Evolutionary conservation across 2,888 invertebrate genomes (phyloP).

Genomic region (Drosophila fungiperda): DNA sequence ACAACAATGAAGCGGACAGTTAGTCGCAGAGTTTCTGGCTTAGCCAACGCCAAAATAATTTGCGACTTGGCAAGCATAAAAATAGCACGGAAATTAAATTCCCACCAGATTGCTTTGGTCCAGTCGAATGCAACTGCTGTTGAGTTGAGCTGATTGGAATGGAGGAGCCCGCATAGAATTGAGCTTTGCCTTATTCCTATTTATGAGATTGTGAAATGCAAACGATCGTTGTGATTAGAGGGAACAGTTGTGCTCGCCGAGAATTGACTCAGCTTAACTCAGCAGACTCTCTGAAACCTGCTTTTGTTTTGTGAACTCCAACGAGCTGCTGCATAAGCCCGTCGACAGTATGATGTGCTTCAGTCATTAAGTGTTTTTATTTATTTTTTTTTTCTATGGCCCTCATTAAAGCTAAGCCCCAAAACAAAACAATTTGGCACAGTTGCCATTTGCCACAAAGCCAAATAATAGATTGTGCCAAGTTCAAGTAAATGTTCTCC

Average conservation of each 20-base stretch:
- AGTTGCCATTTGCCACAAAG: constrained; percentile 48
- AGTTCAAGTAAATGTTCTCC: constrained; percentile 30
- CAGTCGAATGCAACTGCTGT: constrained; percentile 40
- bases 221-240: constrained; percentile 52
- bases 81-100: constrained; percentile 57
- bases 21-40: constrained; percentile 24
- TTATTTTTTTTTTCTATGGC: constrained; percentile 49
- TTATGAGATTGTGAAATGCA: constrained; percentile 74
- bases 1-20: constrained; percentile 5
- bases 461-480: constrained; percentile 38
- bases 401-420: constrained; percentile 68
- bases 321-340: constrained; percentile 46
- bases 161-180: constrained; percentile 41
- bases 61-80: constrained; percentile 43
- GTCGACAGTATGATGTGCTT: constrained; percentile 60
- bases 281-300: not conserved
- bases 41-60: constrained; percentile 55
- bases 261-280: constrained; percentile 35
- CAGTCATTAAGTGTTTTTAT: constrained; percentile 70
- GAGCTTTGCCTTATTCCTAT: constrained; percentile 67
- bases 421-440: constrained; percentile 53
- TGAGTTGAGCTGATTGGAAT: constrained; percentile 53
- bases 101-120: constrained; percentile 47
- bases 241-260: constrained; percentile 28
- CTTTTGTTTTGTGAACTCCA: constrained; percentile 13